Evolutionary conservation across 2,888 invertebrate species (phyloP).

Genomic region (Dolichopus griseipennis): DNA sequence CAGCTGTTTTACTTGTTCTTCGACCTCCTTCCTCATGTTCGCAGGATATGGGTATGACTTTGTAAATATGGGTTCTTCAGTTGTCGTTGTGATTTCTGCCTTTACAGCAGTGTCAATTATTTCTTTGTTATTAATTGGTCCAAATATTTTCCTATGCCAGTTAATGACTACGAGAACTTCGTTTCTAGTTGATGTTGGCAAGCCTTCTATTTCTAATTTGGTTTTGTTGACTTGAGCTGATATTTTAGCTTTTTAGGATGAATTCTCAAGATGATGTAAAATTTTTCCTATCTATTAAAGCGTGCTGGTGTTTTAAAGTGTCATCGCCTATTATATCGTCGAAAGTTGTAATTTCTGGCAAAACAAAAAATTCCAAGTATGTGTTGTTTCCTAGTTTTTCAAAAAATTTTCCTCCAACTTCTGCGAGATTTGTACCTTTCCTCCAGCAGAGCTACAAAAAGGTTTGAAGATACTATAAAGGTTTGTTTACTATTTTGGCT

Average conservation of each 20-base stretch:
- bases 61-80: conserved; percentile 27
- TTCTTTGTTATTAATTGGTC: conserved; percentile 15
- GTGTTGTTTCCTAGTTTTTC: no score
- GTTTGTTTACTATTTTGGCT: neutral
- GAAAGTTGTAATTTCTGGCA: no score
- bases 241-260: conserved; percentile 11
- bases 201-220: conserved; percentile 11
- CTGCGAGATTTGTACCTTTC: neutral
- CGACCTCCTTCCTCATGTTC: conserved; percentile 31
- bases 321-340: no score
- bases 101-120: conserved; percentile 20
- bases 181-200: neutral
- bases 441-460: conserved; percentile 12
- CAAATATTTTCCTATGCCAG: conserved; percentile 13
- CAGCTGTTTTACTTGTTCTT: conserved; percentile 30
- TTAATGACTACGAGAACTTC: neutral
- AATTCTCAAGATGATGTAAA: conserved; percentile 20
- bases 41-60: conserved; percentile 35
- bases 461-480: neutral
- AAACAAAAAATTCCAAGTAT: no score
- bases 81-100: conserved; percentile 32
- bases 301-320: conserved; percentile 16
- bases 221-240: conserved; percentile 10
- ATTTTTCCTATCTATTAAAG: conserved; percentile 20
- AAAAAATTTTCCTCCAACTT: conserved; percentile 11